phyloP scores from a whole-genome alignment of 2,113 vertebrate species.

The Ptilonorhynchus violaceus region DNA sequence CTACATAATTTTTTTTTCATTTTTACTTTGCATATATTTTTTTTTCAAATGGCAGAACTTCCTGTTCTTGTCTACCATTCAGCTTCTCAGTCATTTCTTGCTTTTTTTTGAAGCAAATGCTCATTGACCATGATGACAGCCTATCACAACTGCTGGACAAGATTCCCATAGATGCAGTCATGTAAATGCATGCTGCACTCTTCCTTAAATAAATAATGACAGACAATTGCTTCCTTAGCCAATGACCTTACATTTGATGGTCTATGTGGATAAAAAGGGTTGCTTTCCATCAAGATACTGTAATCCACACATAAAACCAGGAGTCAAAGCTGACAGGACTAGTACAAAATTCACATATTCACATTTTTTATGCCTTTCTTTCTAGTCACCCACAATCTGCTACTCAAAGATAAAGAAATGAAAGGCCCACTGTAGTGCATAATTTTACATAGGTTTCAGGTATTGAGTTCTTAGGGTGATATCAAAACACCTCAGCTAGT shows the following conservation, averaged over 20 bases:
- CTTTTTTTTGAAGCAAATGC: neutral
- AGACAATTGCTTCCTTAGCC: neutral
- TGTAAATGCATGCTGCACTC: neutral
- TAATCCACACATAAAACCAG: neutral
- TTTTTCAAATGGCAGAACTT: neutral
- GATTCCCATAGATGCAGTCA: neutral
- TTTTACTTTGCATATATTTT: neutral
- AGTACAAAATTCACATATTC: neutral
- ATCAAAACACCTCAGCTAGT: neutral
- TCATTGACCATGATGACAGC: neutral
- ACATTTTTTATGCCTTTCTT: neutral
- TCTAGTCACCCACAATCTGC: neutral
- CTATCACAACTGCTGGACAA: neutral
- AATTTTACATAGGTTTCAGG: neutral
- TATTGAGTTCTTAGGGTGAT: neutral
- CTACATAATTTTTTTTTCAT: rapidly evolving
- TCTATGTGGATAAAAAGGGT: neutral
- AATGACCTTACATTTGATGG: neutral
- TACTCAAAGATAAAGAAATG: neutral
- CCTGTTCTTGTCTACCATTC: neutral
- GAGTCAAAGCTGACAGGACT: neutral
- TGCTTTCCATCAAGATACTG: neutral
- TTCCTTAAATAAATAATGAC: neutral
- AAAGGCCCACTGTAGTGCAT: neutral
- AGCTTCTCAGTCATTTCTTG: neutral